Percentiles rank a stretch among this genome's conserved stretches.
phyloP scores from a whole-genome alignment of 2,797 vertebrate genomes.

The Poeciliopsis gracilis region DNA sequence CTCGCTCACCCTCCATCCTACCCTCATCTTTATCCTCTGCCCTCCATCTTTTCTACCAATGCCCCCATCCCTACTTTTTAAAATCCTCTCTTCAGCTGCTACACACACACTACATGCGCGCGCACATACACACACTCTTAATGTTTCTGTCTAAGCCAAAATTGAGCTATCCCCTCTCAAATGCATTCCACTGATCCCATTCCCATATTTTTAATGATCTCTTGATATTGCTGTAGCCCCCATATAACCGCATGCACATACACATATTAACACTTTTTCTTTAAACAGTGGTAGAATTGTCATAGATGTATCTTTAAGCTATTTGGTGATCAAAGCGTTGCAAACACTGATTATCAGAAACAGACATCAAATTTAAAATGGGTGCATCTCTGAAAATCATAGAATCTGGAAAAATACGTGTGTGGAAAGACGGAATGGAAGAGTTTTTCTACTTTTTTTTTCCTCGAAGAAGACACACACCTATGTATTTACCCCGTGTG shows the following conservation, averaged over 20 bases:
- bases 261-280: neutral
- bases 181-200: constrained; percentile 69
- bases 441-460: constrained; percentile 14
- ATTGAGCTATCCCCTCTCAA: constrained; percentile 69
- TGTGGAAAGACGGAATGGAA: constrained; percentile 10
- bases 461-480: constrained; percentile 24
- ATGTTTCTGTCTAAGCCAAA: constrained; percentile 69
- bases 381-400: neutral
- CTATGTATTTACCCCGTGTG: neutral
- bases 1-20: constrained; percentile 46
- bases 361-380: neutral
- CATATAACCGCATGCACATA: constrained; percentile 2
- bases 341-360: neutral
- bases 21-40: constrained; percentile 67
- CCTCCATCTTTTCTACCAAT: constrained; percentile 57
- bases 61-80: constrained; percentile 50
- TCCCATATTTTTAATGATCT: constrained; percentile 72
- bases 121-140: constrained; percentile 14
- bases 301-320: neutral
- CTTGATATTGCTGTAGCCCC: constrained; percentile 25
- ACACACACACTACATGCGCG: constrained; percentile 19
- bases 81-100: constrained; percentile 53
- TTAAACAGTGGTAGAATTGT: neutral
- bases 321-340: neutral
- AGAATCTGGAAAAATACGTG: neutral